Evolutionary conservation across 2,797 vertebrate species (phyloP).

Genomic region (Neosilurus mollespiculum): DNA sequence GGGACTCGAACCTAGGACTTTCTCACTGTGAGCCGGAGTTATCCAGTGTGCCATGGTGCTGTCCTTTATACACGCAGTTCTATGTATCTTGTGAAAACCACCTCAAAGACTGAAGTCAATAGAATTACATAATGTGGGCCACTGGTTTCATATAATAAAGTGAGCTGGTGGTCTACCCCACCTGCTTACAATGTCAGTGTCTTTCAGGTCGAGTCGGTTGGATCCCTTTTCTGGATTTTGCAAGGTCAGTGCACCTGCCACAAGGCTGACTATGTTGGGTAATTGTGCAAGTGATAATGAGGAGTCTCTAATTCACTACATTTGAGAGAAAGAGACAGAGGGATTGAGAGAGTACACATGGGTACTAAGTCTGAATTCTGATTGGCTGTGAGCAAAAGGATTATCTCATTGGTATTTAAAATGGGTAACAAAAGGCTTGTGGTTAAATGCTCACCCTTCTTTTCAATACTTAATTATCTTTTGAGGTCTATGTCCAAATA

Average conservation of each 20-base stretch:
- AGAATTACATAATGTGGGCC: slow-evolving; percentile 62
- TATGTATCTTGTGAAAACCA: background rate
- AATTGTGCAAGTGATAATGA: slow-evolving; percentile 57
- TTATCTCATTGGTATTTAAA: slow-evolving; percentile 56
- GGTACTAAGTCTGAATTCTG: slow-evolving; percentile 42
- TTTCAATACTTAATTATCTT: slow-evolving; percentile 50
- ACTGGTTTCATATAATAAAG: slow-evolving; percentile 70
- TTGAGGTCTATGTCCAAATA: slow-evolving; percentile 16
- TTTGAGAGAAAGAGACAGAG: slow-evolving; percentile 9
- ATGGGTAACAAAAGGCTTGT: slow-evolving; percentile 47
- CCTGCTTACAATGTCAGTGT: slow-evolving; percentile 51
- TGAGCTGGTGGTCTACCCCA: slow-evolving; percentile 69
- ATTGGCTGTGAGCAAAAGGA: slow-evolving; percentile 52
- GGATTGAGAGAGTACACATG: slow-evolving; percentile 34
- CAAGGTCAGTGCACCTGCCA: slow-evolving; percentile 64
- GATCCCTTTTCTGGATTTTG: slow-evolving; percentile 50
- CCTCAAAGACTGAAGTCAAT: slow-evolving; percentile 43
- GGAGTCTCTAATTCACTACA: slow-evolving; percentile 28
- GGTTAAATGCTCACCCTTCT: slow-evolving; percentile 51
- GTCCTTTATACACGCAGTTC: too few relatives aligned
- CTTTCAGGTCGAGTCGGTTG: slow-evolving; percentile 62
- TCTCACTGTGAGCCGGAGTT: too few relatives aligned
- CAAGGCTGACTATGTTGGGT: slow-evolving; percentile 56
- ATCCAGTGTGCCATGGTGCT: too few relatives aligned
- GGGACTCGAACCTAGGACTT: too few relatives aligned